Conservation (phyloP, 2,797 vertebrate genomes). For the Sternarchorhynchus goeldii region DNA sequence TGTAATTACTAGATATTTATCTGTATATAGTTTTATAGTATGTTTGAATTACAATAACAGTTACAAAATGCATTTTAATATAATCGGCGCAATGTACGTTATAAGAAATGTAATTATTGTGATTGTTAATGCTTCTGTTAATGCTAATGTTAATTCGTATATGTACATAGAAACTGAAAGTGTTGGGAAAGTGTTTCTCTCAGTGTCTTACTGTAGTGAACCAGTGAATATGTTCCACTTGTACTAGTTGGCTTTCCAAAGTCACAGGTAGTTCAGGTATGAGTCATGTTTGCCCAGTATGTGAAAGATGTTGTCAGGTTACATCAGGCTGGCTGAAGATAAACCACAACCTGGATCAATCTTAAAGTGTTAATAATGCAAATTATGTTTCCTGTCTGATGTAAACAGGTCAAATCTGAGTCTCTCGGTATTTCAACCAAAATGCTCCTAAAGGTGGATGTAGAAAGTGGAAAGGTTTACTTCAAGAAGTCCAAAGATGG, state of each 20-base stretch:
- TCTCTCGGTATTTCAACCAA: slow-evolving; percentile 88
- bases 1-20: background rate
- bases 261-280: slow-evolving; percentile 41
- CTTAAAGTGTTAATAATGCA: background rate
- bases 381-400: slow-evolving; percentile 42
- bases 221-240: background rate
- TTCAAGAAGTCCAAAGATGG: slow-evolving; percentile 95
- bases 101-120: background rate
- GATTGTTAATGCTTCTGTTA: too few relatives aligned
- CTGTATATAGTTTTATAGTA: background rate
- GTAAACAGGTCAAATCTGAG: slow-evolving; percentile 89
- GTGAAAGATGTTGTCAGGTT: background rate
- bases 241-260: background rate
- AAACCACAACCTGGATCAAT: background rate
- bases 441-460: slow-evolving; percentile 94
- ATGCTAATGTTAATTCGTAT: too few relatives aligned
- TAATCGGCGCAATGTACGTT: too few relatives aligned
- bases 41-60: too few relatives aligned
- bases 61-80: too few relatives aligned
- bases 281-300: slow-evolving; percentile 17
- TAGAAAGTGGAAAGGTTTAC: slow-evolving; percentile 91
- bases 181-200: background rate
- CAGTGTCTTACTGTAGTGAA: slow-evolving; percentile 7
- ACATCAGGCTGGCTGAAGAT: background rate
- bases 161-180: too few relatives aligned